phyloP scores from a whole-genome alignment of 2,113 vertebrate species.

The Actenoides hombroni region DNA sequence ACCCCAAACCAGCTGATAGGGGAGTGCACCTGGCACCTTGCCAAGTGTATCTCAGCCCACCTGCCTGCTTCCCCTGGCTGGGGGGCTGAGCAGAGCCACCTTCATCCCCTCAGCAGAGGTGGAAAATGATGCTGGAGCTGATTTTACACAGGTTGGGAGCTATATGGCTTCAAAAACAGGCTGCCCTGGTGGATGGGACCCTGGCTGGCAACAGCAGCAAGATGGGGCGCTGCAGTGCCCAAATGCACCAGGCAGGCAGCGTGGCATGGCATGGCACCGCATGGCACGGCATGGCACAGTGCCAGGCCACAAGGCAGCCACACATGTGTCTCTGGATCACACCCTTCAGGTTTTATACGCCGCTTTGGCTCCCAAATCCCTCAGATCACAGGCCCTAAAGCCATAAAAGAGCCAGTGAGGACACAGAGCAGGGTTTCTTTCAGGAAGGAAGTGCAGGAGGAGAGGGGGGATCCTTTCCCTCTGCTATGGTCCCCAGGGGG shows the following conservation, averaged over 20 bases:
- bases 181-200: background rate
- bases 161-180: background rate
- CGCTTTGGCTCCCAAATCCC: background rate
- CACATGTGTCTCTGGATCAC: background rate
- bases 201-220: background rate
- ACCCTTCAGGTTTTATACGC: background rate
- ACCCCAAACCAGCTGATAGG: background rate
- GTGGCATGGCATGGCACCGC: accelerated
- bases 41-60: background rate
- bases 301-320: background rate
- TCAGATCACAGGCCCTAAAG: background rate
- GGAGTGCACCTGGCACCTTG: background rate
- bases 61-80: accelerated
- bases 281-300: accelerated
- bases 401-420: background rate
- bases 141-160: accelerated
- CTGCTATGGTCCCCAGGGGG: background rate
- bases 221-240: background rate
- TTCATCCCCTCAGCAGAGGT: background rate
- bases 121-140: background rate
- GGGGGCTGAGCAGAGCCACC: accelerated
- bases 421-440: background rate
- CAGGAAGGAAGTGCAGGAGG: background rate
- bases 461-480: background rate
- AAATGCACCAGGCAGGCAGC: accelerated